Evolutionary conservation across 1,140 invertebrate genomes (phyloP).

Genomic region (Sinonovacula constricta): DNA sequence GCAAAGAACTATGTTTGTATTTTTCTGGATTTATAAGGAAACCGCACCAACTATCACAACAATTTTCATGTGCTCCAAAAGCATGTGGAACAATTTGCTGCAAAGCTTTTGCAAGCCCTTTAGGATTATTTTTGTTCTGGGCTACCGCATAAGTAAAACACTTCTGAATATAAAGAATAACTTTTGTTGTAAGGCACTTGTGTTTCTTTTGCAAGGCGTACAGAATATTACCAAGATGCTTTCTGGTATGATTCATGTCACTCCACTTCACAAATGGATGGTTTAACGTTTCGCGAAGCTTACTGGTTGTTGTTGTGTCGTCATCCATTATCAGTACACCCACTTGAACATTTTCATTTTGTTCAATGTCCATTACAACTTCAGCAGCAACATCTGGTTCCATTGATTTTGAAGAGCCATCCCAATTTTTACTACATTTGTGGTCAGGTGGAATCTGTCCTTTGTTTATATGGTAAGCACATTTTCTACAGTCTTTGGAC

Average conservation of each 20-base stretch:
- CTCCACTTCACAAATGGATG: constrained; percentile 14
- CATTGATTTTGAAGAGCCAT: constrained; percentile 12
- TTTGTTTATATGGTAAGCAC: not conserved
- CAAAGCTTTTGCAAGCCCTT: constrained; percentile 11
- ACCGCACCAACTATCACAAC: constrained; percentile 28
- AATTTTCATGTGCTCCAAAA: constrained; percentile 21
- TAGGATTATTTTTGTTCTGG: constrained; percentile 20
- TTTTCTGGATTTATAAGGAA: not conserved
- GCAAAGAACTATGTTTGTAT: constrained; percentile 24
- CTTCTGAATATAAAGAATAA: constrained; percentile 16
- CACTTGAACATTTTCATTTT: constrained; percentile 24
- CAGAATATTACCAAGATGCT: constrained; percentile 31
- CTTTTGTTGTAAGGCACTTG: constrained; percentile 21
- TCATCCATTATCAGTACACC: constrained; percentile 37
- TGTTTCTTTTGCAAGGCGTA: constrained; percentile 30
- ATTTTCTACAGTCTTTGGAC: not conserved
- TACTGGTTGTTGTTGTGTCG: constrained; percentile 24
- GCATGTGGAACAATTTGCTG: constrained; percentile 13
- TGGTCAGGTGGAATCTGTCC: not conserved
- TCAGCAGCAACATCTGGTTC: constrained; percentile 20
- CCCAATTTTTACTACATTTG: constrained; percentile 6
- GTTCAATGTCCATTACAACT: constrained; percentile 8
- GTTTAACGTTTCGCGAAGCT: constrained; percentile 8
- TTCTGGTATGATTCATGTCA: constrained; percentile 42
- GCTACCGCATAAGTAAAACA: constrained; percentile 32